These are phyloP conservation scores for Alosa sapidissima DNA, from an alignment of 2,797 vertebrate genomes.

Conservation along the genomic window DNA sequence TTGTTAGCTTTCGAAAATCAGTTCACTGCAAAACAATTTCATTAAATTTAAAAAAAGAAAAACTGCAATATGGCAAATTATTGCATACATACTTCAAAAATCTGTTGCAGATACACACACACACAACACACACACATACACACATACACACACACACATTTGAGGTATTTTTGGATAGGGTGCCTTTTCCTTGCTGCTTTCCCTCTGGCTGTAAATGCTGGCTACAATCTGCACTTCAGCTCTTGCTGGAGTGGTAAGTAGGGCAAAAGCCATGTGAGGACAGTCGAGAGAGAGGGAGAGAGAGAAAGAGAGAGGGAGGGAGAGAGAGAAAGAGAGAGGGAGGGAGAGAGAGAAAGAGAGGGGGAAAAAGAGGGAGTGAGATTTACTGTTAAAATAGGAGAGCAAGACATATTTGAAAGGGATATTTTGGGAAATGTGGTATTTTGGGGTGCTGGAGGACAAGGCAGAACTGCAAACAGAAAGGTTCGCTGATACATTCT, in stretches of 20 bases:
- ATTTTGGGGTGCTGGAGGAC: conserved; percentile 13
- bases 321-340: conserved; percentile 39
- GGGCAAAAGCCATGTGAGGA: conserved; percentile 61
- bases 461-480: conserved; percentile 18
- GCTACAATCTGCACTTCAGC: conserved; percentile 50
- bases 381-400: conserved; percentile 14
- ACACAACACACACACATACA: conserved; percentile 39
- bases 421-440: conserved; percentile 24
- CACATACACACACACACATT: conserved; percentile 9
- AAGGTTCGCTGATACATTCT: conserved; percentile 9
- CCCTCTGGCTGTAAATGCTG: conserved; percentile 54
- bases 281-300: conserved; percentile 26
- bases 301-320: conserved; percentile 35
- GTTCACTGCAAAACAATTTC: neutral
- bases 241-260: conserved; percentile 52
- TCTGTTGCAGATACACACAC: neutral
- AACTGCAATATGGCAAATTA: neutral
- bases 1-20: neutral
- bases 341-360: conserved; percentile 35
- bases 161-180: conserved; percentile 34
- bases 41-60: neutral
- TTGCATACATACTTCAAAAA: neutral
- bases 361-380: conserved; percentile 32
- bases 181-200: conserved; percentile 50
- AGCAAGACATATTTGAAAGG: conserved; percentile 9